Conservation (phyloP, 1,140 invertebrate species). For the Nebria ingens region DNA sequence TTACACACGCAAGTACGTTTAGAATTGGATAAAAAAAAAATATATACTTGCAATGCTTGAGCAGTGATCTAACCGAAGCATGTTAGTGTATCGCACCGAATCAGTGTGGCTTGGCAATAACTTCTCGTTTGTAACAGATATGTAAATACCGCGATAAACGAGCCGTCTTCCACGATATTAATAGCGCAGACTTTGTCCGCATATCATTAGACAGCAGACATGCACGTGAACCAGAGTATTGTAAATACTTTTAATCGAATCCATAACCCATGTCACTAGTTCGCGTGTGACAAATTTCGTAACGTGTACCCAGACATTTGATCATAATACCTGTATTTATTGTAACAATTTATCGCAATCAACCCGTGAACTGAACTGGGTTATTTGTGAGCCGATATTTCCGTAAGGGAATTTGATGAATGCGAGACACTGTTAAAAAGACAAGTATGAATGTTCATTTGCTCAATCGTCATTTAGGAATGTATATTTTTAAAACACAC, state of each 20-base stretch:
- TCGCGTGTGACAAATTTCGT: background rate
- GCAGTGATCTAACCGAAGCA: background rate
- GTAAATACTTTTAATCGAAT: background rate
- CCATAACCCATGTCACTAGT: too few species aligned
- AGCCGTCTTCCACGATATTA: background rate
- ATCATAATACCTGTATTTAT: background rate
- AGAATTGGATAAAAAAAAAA: too few species aligned
- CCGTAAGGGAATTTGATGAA: background rate
- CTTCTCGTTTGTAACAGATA: background rate
- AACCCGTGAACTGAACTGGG: background rate
- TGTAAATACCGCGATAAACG: background rate
- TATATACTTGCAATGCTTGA: background rate
- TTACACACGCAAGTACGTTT: too few species aligned
- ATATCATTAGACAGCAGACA: background rate
- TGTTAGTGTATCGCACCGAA: background rate
- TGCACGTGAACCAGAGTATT: background rate
- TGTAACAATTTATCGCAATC: background rate
- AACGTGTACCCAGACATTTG: background rate
- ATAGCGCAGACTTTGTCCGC: background rate
- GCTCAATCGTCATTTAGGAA: background rate
- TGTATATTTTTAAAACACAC: background rate
- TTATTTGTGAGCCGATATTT: background rate
- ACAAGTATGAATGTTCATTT: background rate
- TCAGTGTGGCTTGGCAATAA: background rate
- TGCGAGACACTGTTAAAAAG: background rate